Evolutionary conservation across 2,113 vertebrate species (phyloP).

Genomic region (Eulemur rufifrons): DNA sequence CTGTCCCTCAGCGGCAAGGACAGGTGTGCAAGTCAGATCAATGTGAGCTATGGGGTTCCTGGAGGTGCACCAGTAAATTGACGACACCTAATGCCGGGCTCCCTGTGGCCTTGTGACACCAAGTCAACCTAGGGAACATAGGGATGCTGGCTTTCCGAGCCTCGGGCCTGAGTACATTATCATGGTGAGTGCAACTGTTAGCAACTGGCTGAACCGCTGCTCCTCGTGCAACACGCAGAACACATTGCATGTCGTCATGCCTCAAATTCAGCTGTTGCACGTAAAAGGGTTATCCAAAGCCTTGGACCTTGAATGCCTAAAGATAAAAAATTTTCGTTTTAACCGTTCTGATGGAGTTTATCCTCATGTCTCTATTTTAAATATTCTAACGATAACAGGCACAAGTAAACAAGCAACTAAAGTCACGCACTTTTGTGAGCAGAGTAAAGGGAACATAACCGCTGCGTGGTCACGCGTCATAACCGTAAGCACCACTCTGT

Average conservation of each 20-base stretch:
- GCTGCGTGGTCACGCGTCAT: neutral
- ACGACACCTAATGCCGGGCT: neutral
- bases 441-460: neutral
- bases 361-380: neutral
- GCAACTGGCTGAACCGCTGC: neutral
- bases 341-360: neutral
- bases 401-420: neutral
- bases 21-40: neutral
- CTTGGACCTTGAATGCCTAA: neutral
- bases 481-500: neutral
- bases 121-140: neutral
- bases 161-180: neutral
- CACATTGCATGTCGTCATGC: neutral
- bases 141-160: neutral
- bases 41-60: neutral
- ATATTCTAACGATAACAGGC: neutral
- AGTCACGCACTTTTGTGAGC: neutral
- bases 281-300: neutral
- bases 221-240: neutral
- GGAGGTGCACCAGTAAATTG: neutral
- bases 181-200: neutral
- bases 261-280: neutral
- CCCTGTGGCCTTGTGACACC: neutral
- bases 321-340: neutral
- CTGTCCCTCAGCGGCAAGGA: neutral